phyloP scores from a whole-genome alignment of 2,888 invertebrate genomes.

The Mechanitis mazaeus region DNA sequence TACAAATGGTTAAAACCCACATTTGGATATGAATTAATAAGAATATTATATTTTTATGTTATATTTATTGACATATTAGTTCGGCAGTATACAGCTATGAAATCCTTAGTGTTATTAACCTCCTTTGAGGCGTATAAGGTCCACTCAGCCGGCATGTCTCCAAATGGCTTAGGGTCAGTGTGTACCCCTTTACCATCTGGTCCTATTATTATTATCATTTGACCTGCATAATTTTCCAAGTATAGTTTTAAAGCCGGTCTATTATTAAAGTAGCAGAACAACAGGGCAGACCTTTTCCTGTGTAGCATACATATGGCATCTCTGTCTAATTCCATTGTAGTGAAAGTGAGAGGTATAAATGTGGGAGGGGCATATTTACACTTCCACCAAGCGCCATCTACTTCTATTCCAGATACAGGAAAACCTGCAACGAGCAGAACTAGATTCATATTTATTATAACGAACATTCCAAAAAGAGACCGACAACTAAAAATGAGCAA shows the following conservation, averaged over 20 bases:
- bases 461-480: background rate
- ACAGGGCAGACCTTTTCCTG: conserved; percentile 71
- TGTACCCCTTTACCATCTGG: conserved; percentile 80
- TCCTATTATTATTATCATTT: conserved; percentile 84
- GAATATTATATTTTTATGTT: background rate
- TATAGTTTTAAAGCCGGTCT: conserved; percentile 82
- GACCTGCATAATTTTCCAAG: conserved; percentile 78
- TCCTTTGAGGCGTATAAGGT: conserved; percentile 71
- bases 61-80: conserved; percentile 2
- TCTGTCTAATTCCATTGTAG: conserved; percentile 53
- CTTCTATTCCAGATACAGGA: conserved; percentile 82
- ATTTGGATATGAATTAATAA: too few relatives aligned
- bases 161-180: conserved; percentile 84
- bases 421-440: conserved; percentile 62
- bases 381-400: conserved; percentile 88
- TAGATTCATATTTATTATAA: background rate
- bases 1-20: too few relatives aligned
- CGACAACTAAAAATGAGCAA: too few relatives aligned
- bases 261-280: conserved; percentile 91
- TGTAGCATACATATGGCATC: conserved; percentile 57
- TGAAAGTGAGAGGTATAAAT: conserved; percentile 81
- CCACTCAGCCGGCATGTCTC: conserved; percentile 77
- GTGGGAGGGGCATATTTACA: conserved; percentile 84
- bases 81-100: conserved; percentile 77
- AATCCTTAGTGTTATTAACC: conserved; percentile 79